Percentiles rank a stretch among this genome's conserved stretches.
These are phyloP conservation scores for Ivindomyrus marchei DNA, from an alignment of 2,113 vertebrate species.

Conservation along the genomic window DNA sequence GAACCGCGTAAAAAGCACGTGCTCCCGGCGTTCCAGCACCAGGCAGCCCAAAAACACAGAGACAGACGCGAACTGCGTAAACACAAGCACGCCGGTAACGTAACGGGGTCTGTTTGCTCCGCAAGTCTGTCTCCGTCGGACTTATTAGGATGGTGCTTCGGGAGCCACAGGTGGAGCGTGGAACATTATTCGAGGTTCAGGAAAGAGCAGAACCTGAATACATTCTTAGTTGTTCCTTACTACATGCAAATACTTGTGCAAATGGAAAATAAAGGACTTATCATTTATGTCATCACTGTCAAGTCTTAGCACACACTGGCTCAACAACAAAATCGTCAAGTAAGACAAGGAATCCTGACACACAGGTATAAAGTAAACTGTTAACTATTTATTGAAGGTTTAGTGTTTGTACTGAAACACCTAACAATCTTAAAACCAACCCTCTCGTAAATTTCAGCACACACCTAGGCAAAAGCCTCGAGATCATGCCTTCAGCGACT, in stretches of 20 bases:
- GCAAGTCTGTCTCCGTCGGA: not conserved
- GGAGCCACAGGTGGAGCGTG: not conserved
- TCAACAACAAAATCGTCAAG: not conserved
- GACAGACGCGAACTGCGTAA: not conserved
- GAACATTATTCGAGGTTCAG: not conserved
- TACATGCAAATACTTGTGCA: not conserved
- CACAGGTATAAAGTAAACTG: not conserved
- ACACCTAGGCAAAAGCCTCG: not conserved
- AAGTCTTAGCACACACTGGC: not conserved
- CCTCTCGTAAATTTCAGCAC: not conserved
- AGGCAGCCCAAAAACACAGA: not conserved
- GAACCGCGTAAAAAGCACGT: not conserved
- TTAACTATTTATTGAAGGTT: not conserved
- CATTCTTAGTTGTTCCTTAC: not conserved
- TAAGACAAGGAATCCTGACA: not conserved
- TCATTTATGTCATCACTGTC: not conserved
- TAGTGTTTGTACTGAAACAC: not conserved
- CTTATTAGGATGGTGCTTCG: not conserved
- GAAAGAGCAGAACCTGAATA: not conserved
- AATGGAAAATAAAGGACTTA: not conserved
- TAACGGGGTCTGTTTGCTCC: not conserved
- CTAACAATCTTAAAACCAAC: not conserved
- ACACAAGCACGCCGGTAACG: not conserved
- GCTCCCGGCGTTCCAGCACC: not conserved
- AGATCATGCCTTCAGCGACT: not conserved